These are phyloP conservation scores for Heterochromis multidens DNA, from an alignment of 2,113 vertebrate species.

Conservation along the genomic window DNA sequence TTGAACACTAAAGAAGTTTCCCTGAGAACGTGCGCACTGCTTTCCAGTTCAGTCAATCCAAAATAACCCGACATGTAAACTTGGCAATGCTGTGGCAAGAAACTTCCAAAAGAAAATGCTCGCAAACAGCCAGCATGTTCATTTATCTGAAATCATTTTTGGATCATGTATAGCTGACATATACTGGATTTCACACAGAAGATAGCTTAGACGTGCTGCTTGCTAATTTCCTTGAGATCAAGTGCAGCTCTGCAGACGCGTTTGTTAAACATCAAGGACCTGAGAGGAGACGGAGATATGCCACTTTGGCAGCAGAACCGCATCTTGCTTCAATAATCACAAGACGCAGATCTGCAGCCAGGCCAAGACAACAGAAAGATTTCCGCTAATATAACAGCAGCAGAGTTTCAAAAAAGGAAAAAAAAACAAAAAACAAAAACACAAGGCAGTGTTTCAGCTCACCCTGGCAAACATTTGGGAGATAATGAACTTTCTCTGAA, in stretches of 20 bases:
- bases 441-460: background rate
- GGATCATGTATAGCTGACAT: background rate
- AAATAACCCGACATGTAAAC: background rate
- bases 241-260: background rate
- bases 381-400: background rate
- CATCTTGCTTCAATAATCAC: conserved; percentile 51
- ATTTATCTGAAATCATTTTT: conserved; percentile 23
- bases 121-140: background rate
- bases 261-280: conserved; percentile 41
- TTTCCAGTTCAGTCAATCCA: conserved; percentile 8
- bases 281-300: conserved; percentile 9
- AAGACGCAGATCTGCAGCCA: background rate
- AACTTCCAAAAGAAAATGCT: background rate
- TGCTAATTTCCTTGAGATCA: conserved; percentile 23
- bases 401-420: background rate
- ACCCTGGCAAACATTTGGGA: background rate
- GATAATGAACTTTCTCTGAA: background rate
- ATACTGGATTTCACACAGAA: conserved; percentile 16
- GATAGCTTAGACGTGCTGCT: conserved; percentile 1
- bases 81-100: background rate
- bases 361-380: conserved; percentile 5
- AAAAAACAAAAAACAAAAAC: background rate
- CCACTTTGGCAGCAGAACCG: conserved; percentile 29
- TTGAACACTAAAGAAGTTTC: background rate
- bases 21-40: background rate